Evolutionary conservation across 2,888 invertebrate species (phyloP), one percentile per base, ranked within the genome.

Genomic region (Thelaira solivaga): DNA sequence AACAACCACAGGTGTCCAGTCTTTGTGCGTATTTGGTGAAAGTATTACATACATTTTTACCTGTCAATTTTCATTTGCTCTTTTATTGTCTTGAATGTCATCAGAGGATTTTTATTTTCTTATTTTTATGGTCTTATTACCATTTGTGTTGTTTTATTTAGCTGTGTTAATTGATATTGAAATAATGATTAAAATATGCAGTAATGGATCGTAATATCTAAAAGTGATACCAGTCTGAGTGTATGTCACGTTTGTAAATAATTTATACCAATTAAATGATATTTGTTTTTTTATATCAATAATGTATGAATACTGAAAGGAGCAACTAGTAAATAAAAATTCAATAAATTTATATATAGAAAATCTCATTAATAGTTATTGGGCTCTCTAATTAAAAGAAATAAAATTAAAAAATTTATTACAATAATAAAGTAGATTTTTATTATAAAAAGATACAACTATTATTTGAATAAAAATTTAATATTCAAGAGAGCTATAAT

Each of bases 81-180:
- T 36, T 67, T 67, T 62, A 62, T 61, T 68, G 51, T 53, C 22
- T 57, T 13, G 34, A 61, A 71, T 43, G n/a, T 39, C 4, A 13
- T 13, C 16, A 6, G 6, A 13, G 81, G 81, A 83, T 81, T 82
- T 82, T 81, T 75, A 76, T 74, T 47, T 31, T 47, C 51, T 65
- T 51, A 36, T 43, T 55, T 55, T 29, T 13, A 20, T 31, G 41
- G 41, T 55, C 29, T 49, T 20, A 49, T 11, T 26, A 41, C 18
- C 65, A 26, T 62, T 53, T 11, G 8, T 43, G 29, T 61, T 55
- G 24, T 20, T 51, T 83, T 83, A 82, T 85, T 84, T 83, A 82
- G 82, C 82, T 84, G 83, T 82, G 84, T 85, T 85, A 85, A 85
- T 85, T 78, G 71, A 71, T 74, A 71, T 49, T 74, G 65, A 74